These are phyloP conservation scores for Bovichtus variegatus DNA, from an alignment of 2,797 vertebrate species.

Conservation along the genomic window DNA sequence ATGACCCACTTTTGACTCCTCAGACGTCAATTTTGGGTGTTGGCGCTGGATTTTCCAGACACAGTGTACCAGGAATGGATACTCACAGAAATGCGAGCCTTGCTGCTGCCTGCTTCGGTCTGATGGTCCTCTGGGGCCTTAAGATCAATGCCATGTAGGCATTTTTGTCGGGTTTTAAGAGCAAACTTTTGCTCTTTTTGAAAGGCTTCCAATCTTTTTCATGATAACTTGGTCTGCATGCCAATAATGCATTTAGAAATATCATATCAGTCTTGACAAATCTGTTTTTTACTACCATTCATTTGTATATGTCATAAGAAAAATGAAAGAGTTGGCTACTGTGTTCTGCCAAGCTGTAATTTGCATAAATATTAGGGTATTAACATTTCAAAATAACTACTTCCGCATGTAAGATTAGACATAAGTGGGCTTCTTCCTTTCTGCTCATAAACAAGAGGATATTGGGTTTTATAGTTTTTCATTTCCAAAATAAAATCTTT, in stretches of 20 bases:
- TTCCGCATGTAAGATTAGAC: not conserved
- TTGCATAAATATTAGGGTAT: not conserved
- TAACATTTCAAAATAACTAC: not conserved
- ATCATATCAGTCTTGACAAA: constrained; percentile 17
- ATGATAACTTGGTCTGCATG: not conserved
- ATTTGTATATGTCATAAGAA: not conserved
- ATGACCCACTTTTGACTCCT: constrained; percentile 75
- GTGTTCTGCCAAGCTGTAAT: not conserved
- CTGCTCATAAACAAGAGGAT: constrained; percentile 4
- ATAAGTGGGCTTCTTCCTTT: not conserved
- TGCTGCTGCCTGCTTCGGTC: not conserved
- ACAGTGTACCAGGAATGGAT: constrained; percentile 7
- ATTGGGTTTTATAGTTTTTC: not conserved
- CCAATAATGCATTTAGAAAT: not conserved
- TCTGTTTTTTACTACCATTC: not conserved
- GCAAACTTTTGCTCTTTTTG: not conserved
- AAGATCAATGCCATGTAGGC: not conserved
- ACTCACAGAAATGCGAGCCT: not conserved
- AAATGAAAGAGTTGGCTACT: not conserved
- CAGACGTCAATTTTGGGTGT: constrained; percentile 39
- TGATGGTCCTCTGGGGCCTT: not conserved
- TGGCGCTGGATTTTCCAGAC: constrained; percentile 32
- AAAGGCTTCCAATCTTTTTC: not conserved
- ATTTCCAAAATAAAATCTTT: constrained; percentile 24
- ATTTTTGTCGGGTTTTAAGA: not conserved